These are phyloP conservation scores for Synanthedon andrenaeformis DNA, from an alignment of 2,888 invertebrate genomes.

Conservation along the genomic window DNA sequence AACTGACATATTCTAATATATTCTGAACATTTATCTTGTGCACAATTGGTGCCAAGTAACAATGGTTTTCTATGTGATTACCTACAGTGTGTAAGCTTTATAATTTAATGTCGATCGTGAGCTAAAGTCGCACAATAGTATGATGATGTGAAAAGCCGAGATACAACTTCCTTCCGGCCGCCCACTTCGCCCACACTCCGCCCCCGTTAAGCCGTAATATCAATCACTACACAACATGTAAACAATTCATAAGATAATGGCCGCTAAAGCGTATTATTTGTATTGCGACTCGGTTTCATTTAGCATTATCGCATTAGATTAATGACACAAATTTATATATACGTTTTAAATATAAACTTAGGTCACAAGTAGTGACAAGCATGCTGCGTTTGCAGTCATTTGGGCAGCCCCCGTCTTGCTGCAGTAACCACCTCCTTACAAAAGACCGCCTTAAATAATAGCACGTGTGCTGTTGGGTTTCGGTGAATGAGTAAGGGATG, in stretches of 20 bases:
- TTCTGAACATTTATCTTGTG: no score
- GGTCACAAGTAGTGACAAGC: no score
- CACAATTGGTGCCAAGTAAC: background rate
- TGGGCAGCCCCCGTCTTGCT: no score
- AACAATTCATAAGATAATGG: slow-evolving; percentile 40
- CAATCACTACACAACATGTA: slow-evolving; percentile 43
- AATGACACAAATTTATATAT: background rate
- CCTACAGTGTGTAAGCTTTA: background rate
- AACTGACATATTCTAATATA: no score
- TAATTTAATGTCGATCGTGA: background rate
- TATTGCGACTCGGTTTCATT: background rate
- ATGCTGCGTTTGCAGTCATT: no score
- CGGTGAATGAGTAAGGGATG: no score
- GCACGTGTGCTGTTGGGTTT: no score
- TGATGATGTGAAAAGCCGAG: background rate
- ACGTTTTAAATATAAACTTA: no score
- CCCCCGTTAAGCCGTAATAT: slow-evolving; percentile 38
- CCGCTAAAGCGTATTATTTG: background rate
- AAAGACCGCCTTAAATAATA: no score
- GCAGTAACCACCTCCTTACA: no score
- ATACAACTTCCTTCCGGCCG: slow-evolving; percentile 53
- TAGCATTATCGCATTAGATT: background rate
- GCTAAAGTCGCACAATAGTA: background rate
- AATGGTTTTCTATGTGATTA: background rate
- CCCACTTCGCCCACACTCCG: slow-evolving; percentile 33